A percentile compares a stretch with the other conserved stretches of the same genome.
Conservation (phyloP, 2,113 vertebrate genomes). For the Monarcha castaneiventris region DNA sequence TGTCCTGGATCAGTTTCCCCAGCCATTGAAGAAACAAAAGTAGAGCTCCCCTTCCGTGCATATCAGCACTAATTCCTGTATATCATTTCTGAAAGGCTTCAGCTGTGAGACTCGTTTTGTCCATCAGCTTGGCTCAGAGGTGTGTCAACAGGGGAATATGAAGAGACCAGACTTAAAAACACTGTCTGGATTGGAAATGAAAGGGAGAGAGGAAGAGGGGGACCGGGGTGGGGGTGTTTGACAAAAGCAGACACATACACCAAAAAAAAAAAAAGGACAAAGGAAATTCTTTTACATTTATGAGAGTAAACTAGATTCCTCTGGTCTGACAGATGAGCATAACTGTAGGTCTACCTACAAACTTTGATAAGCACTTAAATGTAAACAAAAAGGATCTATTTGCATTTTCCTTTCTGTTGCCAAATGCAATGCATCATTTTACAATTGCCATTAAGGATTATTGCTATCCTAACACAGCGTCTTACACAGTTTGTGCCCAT, state of each 20-base stretch:
- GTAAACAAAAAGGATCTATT: slow-evolving; percentile 68
- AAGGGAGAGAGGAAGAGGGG: background rate
- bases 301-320: slow-evolving; percentile 56
- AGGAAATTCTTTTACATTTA: background rate
- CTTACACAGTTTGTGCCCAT: slow-evolving; percentile 52
- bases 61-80: slow-evolving; percentile 41
- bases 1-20: slow-evolving; percentile 25
- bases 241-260: background rate
- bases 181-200: slow-evolving; percentile 21
- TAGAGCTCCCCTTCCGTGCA: background rate
- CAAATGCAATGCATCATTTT: slow-evolving; percentile 66
- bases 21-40: slow-evolving; percentile 22
- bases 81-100: slow-evolving; percentile 44
- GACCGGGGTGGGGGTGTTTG: background rate
- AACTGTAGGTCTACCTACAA: slow-evolving; percentile 31
- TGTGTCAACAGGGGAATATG: slow-evolving; percentile 6
- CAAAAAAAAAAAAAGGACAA: background rate
- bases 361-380: slow-evolving; percentile 69
- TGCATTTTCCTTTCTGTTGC: slow-evolving; percentile 72
- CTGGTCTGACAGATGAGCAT: slow-evolving; percentile 47
- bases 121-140: slow-evolving; percentile 23
- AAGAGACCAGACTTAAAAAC: slow-evolving; percentile 42
- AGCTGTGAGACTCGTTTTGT: background rate
- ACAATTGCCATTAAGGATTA: slow-evolving; percentile 66
- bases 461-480: slow-evolving; percentile 49